These are phyloP conservation scores for Microtus ochrogaster DNA, from an alignment of 2,113 vertebrate species.

Conservation along the genomic window DNA sequence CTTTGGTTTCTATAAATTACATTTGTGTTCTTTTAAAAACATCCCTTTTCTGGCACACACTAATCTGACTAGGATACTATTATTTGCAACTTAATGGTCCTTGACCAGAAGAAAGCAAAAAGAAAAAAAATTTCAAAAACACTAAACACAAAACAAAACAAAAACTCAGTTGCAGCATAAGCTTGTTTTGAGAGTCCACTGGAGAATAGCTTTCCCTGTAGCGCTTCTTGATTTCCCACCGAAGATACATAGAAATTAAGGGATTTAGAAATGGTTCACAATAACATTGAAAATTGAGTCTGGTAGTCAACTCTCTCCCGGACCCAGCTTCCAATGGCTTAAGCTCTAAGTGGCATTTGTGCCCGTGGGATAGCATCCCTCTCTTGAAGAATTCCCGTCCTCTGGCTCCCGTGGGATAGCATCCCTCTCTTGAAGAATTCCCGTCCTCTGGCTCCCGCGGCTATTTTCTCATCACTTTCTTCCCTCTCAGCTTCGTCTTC, in stretches of 20 bases:
- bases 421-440: constrained; percentile 21
- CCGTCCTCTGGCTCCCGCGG: constrained; percentile 5
- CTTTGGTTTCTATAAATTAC: constrained; percentile 72
- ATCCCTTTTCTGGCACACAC: constrained; percentile 66
- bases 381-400: constrained; percentile 33
- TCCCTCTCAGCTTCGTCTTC: neutral
- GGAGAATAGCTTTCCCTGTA: constrained; percentile 53
- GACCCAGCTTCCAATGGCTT: constrained; percentile 45
- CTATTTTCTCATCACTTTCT: constrained; percentile 14
- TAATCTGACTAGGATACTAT: constrained; percentile 72
- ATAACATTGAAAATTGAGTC: constrained; percentile 64
- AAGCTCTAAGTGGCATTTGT: constrained; percentile 52
- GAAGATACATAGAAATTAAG: constrained; percentile 76
- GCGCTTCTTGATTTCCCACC: constrained; percentile 69
- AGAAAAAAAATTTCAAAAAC: constrained; percentile 42
- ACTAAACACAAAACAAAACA: constrained; percentile 73
- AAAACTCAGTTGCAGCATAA: constrained; percentile 40
- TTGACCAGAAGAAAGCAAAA: constrained; percentile 59
- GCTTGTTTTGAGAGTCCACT: constrained; percentile 70
- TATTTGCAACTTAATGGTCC: constrained; percentile 75
- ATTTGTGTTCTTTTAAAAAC: constrained; percentile 73
- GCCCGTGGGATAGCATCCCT: neutral
- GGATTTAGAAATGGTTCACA: constrained; percentile 72
- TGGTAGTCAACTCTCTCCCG: constrained; percentile 58
- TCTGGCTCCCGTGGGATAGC: neutral